Conservation (phyloP, 2,113 vertebrate species). For the Ascaphus truei region DNA sequence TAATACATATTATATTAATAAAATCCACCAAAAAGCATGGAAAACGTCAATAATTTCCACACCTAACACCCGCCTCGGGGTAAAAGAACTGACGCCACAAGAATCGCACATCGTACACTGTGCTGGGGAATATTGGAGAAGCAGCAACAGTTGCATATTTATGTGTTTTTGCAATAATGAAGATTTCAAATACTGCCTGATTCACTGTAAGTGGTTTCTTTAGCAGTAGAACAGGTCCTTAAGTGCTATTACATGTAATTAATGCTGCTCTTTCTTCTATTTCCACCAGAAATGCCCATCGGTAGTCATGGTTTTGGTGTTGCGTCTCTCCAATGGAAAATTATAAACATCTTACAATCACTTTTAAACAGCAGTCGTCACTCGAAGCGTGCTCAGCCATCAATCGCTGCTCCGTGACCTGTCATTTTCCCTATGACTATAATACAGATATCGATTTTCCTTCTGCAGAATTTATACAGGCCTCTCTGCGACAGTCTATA, state of each 20-base stretch:
- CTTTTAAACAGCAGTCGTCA: neutral
- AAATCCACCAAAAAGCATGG: neutral
- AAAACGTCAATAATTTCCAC: neutral
- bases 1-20: too few species aligned
- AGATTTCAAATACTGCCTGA: conserved; percentile 6
- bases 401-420: conserved; percentile 4
- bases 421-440: conserved; percentile 25
- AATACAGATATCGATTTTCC: conserved; percentile 26
- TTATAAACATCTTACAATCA: neutral
- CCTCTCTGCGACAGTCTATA: conserved; percentile 20
- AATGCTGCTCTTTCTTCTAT: conserved; percentile 21
- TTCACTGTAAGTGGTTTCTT: conserved; percentile 21
- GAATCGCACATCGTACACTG: neutral
- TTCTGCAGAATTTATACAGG: conserved; percentile 15
- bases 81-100: neutral
- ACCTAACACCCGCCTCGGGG: neutral
- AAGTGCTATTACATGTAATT: conserved; percentile 25
- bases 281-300: conserved; percentile 16
- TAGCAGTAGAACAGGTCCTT: conserved; percentile 9
- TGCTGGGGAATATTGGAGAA: neutral
- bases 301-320: neutral
- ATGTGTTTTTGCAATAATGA: conserved; percentile 28
- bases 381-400: neutral
- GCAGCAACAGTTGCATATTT: neutral
- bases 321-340: neutral